Percentiles rank a stretch among this genome's conserved stretches.
phyloP scores from a whole-genome alignment of 2,113 vertebrate species.

The Gnathonemus longibarbis region DNA sequence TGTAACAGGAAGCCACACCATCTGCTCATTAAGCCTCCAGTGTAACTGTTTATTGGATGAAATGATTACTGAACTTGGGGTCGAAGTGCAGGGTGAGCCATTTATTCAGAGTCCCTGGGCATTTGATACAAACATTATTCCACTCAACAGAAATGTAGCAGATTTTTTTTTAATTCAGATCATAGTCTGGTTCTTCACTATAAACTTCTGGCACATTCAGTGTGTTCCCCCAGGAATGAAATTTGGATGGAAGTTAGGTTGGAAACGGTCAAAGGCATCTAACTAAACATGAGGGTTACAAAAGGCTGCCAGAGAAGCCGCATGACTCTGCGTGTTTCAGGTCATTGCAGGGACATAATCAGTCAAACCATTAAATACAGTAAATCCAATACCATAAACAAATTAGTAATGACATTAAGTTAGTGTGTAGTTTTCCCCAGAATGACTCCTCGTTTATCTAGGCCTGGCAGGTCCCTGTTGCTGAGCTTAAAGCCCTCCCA shows the following conservation, averaged over 20 bases:
- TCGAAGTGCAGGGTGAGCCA: neutral
- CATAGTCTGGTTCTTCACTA: neutral
- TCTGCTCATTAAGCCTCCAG: neutral
- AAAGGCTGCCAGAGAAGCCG: neutral
- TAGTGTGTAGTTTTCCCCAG: neutral
- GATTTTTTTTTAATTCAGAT: neutral
- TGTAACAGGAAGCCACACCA: neutral
- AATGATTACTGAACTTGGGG: neutral
- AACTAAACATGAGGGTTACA: neutral
- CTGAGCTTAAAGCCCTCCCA: neutral
- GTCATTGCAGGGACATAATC: neutral
- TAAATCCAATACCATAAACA: neutral
- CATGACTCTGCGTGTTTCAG: neutral
- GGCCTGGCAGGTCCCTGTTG: neutral
- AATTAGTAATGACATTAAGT: neutral
- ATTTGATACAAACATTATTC: neutral
- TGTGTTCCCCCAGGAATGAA: conserved; percentile 45
- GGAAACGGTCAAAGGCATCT: conserved; percentile 21
- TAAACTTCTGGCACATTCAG: neutral
- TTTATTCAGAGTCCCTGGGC: neutral
- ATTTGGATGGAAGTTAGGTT: conserved; percentile 38
- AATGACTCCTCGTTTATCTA: neutral
- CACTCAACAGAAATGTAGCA: neutral
- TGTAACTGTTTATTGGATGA: neutral
- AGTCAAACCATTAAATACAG: neutral